A percentile compares a stretch with the other conserved stretches of the same genome.
Conservation (phyloP, 1,140 invertebrate species). For the Paralvinella palmiformis region DNA sequence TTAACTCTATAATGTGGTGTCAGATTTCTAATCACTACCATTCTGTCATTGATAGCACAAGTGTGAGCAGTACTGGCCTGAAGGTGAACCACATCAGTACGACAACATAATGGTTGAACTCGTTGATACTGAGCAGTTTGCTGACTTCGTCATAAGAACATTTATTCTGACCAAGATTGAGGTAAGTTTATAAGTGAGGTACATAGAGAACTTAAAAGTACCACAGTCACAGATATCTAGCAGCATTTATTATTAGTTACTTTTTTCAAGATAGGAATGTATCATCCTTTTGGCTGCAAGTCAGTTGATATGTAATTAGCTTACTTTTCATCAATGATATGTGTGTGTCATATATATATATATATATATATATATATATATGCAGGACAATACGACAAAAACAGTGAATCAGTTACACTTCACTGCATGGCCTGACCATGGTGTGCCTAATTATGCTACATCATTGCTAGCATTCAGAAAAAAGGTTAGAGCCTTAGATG, state of each 20-base stretch:
- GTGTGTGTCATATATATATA: not conserved
- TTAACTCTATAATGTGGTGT: too few species aligned
- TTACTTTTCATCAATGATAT: not conserved
- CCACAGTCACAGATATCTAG: not conserved
- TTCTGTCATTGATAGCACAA: slow-evolving; percentile 64
- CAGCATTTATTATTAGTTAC: not conserved
- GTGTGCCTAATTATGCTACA: slow-evolving; percentile 79
- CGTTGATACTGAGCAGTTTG: slow-evolving; percentile 81
- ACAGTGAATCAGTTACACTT: slow-evolving; percentile 88
- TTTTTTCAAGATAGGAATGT: not conserved
- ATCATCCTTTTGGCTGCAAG: not conserved
- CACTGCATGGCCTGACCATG: slow-evolving; percentile 94
- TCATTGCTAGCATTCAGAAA: slow-evolving; percentile 78
- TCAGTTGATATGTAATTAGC: not conserved
- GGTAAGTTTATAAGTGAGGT: too few species aligned
- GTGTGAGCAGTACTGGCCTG: slow-evolving; percentile 96
- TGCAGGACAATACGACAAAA: slow-evolving; percentile 39
- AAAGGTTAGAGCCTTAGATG: slow-evolving; percentile 70
- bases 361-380: not conserved
- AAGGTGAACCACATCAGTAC: slow-evolving; percentile 80
- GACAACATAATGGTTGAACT: slow-evolving; percentile 83
- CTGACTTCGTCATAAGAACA: slow-evolving; percentile 86
- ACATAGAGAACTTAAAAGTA: not conserved
- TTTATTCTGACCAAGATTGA: slow-evolving; percentile 69
- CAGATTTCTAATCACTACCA: too few species aligned